phyloP scores from a whole-genome alignment of 2,888 invertebrate species.

The Sceliomorpha sp. region DNA sequence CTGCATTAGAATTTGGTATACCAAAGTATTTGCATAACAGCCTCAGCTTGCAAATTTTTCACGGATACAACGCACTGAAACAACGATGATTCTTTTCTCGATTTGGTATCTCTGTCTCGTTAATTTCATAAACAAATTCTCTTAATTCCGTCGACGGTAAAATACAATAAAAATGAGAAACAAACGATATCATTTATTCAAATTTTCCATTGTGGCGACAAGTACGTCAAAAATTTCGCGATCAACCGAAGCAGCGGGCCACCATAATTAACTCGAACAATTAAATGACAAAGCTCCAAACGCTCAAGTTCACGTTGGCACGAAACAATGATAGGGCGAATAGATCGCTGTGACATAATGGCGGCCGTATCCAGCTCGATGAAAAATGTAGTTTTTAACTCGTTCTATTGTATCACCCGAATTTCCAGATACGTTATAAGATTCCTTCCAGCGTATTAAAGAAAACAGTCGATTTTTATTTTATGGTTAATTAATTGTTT shows the following conservation, averaged over 20 bases:
- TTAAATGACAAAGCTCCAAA: conserved; percentile 60
- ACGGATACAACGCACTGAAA: no score
- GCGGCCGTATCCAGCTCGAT: conserved; percentile 2
- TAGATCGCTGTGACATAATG: conserved; percentile 5
- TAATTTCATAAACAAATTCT: no score
- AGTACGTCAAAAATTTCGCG: conserved; percentile 19
- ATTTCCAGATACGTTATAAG: neutral
- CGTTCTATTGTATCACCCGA: no score
- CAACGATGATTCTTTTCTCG: no score
- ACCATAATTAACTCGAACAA: conserved; percentile 59
- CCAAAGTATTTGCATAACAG: no score
- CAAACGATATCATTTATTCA: no score
- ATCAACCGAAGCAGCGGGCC: conserved; percentile 14
- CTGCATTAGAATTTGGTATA: no score
- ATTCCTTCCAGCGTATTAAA: neutral
- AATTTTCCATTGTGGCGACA: neutral
- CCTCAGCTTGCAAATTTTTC: no score
- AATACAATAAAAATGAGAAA: neutral
- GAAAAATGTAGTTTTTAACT: conserved; percentile 6
- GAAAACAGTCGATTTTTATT: no score
- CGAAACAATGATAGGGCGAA: conserved; percentile 25
- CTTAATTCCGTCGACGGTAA: neutral
- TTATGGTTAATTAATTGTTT: no score
- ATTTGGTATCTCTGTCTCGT: no score
- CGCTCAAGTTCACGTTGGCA: conserved; percentile 32